Conservation (phyloP, 2,888 invertebrate species). For the Orgyia antiqua region DNA sequence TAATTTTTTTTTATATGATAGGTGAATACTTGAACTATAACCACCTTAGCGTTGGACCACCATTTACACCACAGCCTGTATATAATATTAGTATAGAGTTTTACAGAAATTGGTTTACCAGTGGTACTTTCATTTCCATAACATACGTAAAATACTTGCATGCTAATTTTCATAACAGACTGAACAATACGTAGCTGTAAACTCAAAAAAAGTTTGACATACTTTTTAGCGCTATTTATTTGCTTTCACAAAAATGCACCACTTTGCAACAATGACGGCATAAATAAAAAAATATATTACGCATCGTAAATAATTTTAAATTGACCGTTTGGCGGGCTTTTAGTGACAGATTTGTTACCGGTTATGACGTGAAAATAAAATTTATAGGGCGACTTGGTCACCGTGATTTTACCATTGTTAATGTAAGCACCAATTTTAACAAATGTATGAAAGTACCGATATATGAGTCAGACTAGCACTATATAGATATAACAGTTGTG, state of each 20-base stretch:
- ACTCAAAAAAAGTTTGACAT: slow-evolving; percentile 34
- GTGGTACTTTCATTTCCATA: background rate
- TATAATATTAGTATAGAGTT: too few relatives aligned
- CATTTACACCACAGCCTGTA: too few relatives aligned
- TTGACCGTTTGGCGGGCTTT: slow-evolving; percentile 44
- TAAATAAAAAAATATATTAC: slow-evolving; percentile 26
- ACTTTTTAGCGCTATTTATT: slow-evolving; percentile 33
- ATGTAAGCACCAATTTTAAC: slow-evolving; percentile 18
- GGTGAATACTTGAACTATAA: too few relatives aligned
- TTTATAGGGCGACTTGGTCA: slow-evolving; percentile 29
- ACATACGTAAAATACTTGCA: slow-evolving; percentile 12
- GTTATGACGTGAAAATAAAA: slow-evolving; percentile 32
- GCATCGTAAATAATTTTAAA: slow-evolving; percentile 56
- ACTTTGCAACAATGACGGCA: slow-evolving; percentile 51
- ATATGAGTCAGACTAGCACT: slow-evolving; percentile 9
- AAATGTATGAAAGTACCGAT: slow-evolving; percentile 15
- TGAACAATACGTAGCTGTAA: slow-evolving; percentile 20
- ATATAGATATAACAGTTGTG: background rate
- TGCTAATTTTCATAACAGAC: slow-evolving; percentile 2
- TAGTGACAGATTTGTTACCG: slow-evolving; percentile 41
- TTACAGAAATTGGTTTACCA: too few relatives aligned
- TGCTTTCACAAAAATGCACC: slow-evolving; percentile 30
- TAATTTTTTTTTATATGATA: too few relatives aligned
- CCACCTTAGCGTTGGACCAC: too few relatives aligned
- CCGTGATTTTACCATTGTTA: slow-evolving; percentile 22